A percentile compares a stretch with the other conserved stretches of the same genome.
phyloP scores from a whole-genome alignment of 1,140 invertebrate genomes.

The Macrobrachium rosenbergii region DNA sequence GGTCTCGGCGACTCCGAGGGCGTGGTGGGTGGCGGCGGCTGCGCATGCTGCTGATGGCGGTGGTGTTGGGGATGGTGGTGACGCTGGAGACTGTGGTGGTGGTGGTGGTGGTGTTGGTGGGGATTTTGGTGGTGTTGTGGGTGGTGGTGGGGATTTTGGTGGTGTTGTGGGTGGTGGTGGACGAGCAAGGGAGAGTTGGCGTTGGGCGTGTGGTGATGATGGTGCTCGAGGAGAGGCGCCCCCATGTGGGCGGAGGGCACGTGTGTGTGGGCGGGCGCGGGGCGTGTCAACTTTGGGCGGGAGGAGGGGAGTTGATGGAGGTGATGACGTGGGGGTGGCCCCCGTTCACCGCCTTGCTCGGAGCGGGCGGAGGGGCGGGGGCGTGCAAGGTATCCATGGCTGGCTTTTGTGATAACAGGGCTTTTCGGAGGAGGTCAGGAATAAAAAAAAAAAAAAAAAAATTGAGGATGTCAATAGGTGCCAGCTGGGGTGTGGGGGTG shows the following conservation, averaged over 20 bases:
- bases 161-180: not conserved
- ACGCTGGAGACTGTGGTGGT: too few relatives aligned
- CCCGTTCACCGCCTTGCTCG: conserved; percentile 54
- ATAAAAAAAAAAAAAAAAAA: too few relatives aligned
- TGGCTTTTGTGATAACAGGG: too few relatives aligned
- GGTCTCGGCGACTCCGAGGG: conserved; percentile 39
- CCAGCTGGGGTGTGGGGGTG: not conserved
- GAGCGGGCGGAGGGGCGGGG: conserved; percentile 43
- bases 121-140: not conserved
- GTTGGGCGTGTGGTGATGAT: not conserved
- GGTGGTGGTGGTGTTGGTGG: not conserved
- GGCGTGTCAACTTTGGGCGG: conserved; percentile 39
- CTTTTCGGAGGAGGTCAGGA: too few relatives aligned
- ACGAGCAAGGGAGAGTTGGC: not conserved
- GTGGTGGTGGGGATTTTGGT: not conserved
- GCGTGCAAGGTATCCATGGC: conserved; percentile 51
- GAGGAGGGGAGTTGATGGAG: conserved; percentile 46
- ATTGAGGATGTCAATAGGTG: too few relatives aligned
- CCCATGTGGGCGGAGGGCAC: conserved; percentile 28
- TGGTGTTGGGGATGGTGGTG: too few relatives aligned
- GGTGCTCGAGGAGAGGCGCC: not conserved
- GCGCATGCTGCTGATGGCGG: not conserved
- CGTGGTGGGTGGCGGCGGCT: conserved; percentile 20
- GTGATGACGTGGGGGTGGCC: conserved; percentile 54
- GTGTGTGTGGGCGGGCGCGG: conserved; percentile 37